These are phyloP conservation scores for Zygothrica quintamaculata DNA, from an alignment of 2,888 invertebrate genomes.

Conservation along the genomic window DNA sequence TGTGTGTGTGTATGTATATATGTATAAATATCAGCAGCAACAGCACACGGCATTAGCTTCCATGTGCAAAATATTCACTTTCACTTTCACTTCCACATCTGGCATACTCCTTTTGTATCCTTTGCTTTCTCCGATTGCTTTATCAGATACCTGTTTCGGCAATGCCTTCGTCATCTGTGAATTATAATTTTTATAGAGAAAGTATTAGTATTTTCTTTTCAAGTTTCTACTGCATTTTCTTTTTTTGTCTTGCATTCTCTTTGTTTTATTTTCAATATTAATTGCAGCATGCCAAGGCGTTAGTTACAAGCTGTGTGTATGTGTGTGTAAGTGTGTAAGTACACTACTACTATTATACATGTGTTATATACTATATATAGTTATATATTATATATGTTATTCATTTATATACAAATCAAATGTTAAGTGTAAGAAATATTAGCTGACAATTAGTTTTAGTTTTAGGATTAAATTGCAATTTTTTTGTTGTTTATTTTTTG, in stretches of 20 bases:
- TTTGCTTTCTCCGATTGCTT: conserved; percentile 2
- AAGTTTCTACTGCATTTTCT: conserved; percentile 1
- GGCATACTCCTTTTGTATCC: background rate
- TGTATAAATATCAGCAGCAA: conserved; percentile 46
- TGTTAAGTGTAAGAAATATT: too few species aligned
- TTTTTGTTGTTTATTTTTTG: conserved; percentile 1
- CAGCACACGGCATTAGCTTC: conserved; percentile 10
- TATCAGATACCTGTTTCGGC: conserved; percentile 95
- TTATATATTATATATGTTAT: conserved; percentile 1
- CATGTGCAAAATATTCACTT: background rate
- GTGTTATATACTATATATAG: background rate
- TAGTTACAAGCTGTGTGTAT: conserved; percentile 10
- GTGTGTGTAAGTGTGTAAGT: conserved; percentile 1
- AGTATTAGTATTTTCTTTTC: background rate
- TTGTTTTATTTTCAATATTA: background rate
- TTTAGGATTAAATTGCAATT: conserved; percentile 12
- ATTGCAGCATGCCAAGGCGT: conserved; percentile 9
- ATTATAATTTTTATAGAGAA: conserved; percentile 34
- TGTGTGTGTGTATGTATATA: conserved; percentile 27
- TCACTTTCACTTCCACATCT: background rate
- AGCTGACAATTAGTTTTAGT: conserved; percentile 2
- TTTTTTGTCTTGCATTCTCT: background rate
- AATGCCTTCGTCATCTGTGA: conserved; percentile 97
- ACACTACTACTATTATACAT: conserved; percentile 18
- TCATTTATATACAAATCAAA: conserved; percentile 17